phyloP scores from a whole-genome alignment of 2,113 vertebrate genomes.

The Pseudolaguvia tuberculata region DNA sequence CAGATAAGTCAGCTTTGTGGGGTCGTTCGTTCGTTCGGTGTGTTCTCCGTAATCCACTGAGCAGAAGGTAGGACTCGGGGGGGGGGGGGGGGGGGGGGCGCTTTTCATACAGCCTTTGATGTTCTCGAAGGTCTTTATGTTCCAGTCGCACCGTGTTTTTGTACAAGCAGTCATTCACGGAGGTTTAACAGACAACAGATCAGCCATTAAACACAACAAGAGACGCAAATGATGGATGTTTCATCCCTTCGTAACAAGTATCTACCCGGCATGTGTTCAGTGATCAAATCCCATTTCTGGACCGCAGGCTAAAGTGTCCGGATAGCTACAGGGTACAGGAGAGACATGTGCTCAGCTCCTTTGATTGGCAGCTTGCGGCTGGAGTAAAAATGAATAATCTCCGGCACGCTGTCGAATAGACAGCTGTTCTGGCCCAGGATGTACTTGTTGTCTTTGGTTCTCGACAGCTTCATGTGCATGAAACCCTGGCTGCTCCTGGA shows the following conservation, averaged over 20 bases:
- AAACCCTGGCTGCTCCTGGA: conserved; percentile 98
- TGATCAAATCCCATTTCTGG: not conserved
- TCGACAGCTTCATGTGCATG: conserved; percentile 97
- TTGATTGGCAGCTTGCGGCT: conserved; percentile 98
- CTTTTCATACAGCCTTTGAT: not conserved
- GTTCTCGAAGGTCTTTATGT: conserved; percentile 5
- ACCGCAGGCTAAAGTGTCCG: conserved; percentile 81
- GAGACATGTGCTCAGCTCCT: conserved; percentile 95
- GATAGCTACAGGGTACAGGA: conserved; percentile 94
- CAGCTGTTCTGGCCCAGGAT: conserved; percentile 96
- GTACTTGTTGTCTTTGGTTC: conserved; percentile 94
- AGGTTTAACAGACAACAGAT: conserved; percentile 16
- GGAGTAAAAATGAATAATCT: conserved; percentile 95
- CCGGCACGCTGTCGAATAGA: conserved; percentile 90
- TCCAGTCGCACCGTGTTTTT: conserved; percentile 32
- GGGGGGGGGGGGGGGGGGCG: too few species aligned
- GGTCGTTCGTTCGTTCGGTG: conserved; percentile 17
- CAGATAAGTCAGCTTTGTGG: conserved; percentile 5
- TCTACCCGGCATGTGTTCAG: conserved; percentile 8
- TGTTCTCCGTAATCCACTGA: conserved; percentile 35
- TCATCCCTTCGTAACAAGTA: conserved; percentile 8
- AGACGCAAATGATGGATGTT: conserved; percentile 9
- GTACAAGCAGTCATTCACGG: conserved; percentile 21
- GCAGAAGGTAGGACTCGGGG: not conserved
- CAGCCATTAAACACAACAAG: not conserved